Base-by-base conservation (phyloP, 1,140 invertebrate species). In the Caenorhabditis tropicalis region DNA sequence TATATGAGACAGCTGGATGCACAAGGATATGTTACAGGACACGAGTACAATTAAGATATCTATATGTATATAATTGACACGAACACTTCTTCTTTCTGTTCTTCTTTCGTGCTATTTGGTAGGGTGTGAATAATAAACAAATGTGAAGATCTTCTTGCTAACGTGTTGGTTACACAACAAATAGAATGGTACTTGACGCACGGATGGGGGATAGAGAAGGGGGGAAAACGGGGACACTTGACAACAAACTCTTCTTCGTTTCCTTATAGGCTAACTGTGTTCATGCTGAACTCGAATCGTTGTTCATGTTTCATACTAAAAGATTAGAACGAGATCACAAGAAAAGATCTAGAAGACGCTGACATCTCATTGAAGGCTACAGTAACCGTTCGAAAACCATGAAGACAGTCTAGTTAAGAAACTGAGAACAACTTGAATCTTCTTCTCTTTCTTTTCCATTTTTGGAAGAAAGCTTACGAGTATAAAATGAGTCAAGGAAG, bases 1-100 rank as follows among this genome's bases (percentile, higher is more conserved):
- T 93, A 98, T 31, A 99, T 99, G 97, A 93, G 98, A 80, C 96
- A 97, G 94, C 92, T 99, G 79, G 98, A 99, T 92, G 51, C 36
- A 27, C 56, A 65, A 27, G 82, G 81, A 56, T 56, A 56, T 12
- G 36, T 43, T 43, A 82, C 81, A 6, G 81, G 81, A 43, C 33
- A 82, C 39, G 36, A 29, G 19, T 43, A 39, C 53, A 82, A 27
- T 48, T 74, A 24, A 70, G 39, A 46, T n/a, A 27, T 31, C 21
- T 29, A 65, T 39, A 10, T 33, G n/a, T 49, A 74, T 49, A 31
- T 74, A 74, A 74, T 43, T 43, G 65, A 65, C 58, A 65, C 65
- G 65, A 74, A 74, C 33, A 31, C 53, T n/a, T 51, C 24, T 24
- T 46, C 10, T 74, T 24, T 24, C 53, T n/a, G 53, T 58, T n/a